Evolutionary conservation across 1,140 invertebrate genomes (phyloP).

Genomic region (Subanguina moxae): DNA sequence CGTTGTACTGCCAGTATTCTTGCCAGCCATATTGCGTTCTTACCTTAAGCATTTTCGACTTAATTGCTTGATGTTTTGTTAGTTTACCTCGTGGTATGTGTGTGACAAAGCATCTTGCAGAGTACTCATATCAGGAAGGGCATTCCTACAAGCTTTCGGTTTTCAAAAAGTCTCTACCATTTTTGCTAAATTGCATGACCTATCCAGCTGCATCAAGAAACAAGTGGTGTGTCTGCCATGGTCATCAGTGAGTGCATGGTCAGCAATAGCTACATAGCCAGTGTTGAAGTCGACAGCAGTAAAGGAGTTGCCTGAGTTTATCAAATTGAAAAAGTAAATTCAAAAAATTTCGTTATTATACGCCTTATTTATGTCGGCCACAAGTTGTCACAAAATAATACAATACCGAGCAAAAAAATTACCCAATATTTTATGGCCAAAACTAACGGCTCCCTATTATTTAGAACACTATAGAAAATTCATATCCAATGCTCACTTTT

Average conservation of each 20-base stretch:
- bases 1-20: conserved; percentile 56
- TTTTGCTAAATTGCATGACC: neutral
- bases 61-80: neutral
- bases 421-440: no score
- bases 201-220: conserved; percentile 56
- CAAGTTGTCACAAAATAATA: no score
- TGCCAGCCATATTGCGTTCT: conserved; percentile 56
- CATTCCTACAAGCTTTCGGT: neutral
- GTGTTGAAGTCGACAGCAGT: conserved; percentile 57
- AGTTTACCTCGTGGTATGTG: conserved; percentile 41
- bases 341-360: no score
- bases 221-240: conserved; percentile 48
- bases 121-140: conserved; percentile 38
- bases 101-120: conserved; percentile 39
- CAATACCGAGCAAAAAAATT: no score
- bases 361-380: no score
- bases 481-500: conserved; percentile 36
- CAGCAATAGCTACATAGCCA: conserved; percentile 55
- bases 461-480: no score
- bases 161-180: no score
- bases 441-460: no score
- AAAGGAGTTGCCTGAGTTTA: conserved; percentile 50
- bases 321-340: no score
- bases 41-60: conserved; percentile 11
- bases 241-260: conserved; percentile 55